A percentile compares a stretch with the other conserved stretches of the same genome.
Evolutionary conservation across 2,888 invertebrate species (phyloP).

Genomic region (Laothoe populi): DNA sequence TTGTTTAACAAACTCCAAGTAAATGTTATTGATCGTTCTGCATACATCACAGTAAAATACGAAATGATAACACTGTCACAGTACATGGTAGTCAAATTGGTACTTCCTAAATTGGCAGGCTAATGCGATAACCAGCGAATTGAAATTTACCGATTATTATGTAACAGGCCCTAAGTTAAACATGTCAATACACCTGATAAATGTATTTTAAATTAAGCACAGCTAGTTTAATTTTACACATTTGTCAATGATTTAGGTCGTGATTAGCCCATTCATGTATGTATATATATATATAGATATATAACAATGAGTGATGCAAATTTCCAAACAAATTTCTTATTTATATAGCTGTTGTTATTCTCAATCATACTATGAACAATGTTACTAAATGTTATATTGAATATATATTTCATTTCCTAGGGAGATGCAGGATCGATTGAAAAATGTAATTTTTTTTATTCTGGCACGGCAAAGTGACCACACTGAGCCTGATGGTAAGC

Average conservation of each 20-base stretch:
- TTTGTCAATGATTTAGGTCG: not conserved
- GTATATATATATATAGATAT: conserved; percentile 2
- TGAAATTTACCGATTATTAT: too few relatives aligned
- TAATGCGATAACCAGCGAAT: too few relatives aligned
- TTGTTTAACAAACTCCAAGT: too few relatives aligned
- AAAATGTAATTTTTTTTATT: too few relatives aligned
- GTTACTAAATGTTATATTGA: not conserved
- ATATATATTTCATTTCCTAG: not conserved
- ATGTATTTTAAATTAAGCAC: not conserved
- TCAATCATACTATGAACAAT: conserved; percentile 27
- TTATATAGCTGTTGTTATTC: conserved; percentile 60
- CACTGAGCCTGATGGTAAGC: too few relatives aligned
- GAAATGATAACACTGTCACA: too few relatives aligned
- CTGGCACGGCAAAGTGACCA: too few relatives aligned
- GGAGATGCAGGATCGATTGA: not conserved
- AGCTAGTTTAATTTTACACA: not conserved
- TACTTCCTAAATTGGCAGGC: too few relatives aligned
- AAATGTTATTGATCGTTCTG: too few relatives aligned
- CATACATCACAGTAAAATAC: too few relatives aligned
- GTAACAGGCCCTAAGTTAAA: not conserved
- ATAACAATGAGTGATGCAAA: conserved; percentile 51
- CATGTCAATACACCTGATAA: not conserved
- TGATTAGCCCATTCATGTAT: not conserved
- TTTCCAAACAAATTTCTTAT: conserved; percentile 47
- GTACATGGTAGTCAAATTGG: too few relatives aligned